Base-by-base conservation (phyloP, 2,888 invertebrate genomes). In the Microplitis deprimator region DNA sequence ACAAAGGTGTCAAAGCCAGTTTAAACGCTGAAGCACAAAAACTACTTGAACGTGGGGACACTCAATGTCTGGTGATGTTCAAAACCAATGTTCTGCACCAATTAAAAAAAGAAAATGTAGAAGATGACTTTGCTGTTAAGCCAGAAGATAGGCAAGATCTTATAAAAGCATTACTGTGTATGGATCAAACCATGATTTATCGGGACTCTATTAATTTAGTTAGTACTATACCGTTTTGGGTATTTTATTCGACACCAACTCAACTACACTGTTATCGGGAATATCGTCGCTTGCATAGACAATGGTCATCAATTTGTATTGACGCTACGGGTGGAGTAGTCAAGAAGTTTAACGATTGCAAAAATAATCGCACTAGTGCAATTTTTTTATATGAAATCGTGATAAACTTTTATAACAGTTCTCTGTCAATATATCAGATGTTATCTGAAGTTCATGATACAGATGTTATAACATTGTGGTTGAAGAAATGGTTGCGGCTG, bases 381-480 rank as follows among this genome's bases (percentile, higher is more conserved):
- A 20, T 65, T 17, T 65, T 65, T 16, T 29, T 65, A 10, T 65
- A 65, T 29, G 17, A 29, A 20, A 65, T 65, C 10, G 38, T 65
- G 3, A 65, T 65, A 6, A 38, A 65, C 8, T 65, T 65, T 38
- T 17, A 7, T 0, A 10, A 10, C 4, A 65, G 17, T 20, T 20
- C 29, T 10, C 7, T 65, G 20, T 65, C 65, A 7, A 10, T 65
- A 8, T 65, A 20, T 65, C 65, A 65, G 29, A 29, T 65, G 38
- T 29, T 65, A 65, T 65, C 65, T 20, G 29, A 65, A 13, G 65
- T 29, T 65, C 65, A 65, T 8, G 29, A 65, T 10, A 29, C 20
- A 17, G 65, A 65, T 65, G 10, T 10, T 65, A 65, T 65, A 17
- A 16, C 20, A 5, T 8, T 65, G 20, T 65, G 65, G 65, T 8